Conservation (phyloP, 1,140 invertebrate species). For the Choristoneura fumiferana region DNA sequence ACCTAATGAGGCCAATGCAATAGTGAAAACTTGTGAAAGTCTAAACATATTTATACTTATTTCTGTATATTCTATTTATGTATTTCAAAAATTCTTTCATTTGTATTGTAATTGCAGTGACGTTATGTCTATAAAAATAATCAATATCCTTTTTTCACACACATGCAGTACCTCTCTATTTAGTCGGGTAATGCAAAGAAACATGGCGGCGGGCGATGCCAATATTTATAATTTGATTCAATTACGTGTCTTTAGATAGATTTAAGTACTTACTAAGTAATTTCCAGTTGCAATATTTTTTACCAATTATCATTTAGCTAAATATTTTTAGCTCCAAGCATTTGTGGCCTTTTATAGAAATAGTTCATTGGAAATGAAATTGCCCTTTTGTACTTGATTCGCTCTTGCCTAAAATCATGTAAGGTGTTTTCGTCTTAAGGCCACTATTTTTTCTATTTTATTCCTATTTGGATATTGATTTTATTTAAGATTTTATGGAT, state of each 20-base stretch:
- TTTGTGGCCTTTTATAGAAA: no score
- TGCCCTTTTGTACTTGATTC: no score
- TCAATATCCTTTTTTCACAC: slow-evolving; percentile 18
- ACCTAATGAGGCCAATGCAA: not conserved
- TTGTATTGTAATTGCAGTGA: not conserved
- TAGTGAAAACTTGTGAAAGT: slow-evolving; percentile 8
- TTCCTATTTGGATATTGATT: no score
- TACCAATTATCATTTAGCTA: no score
- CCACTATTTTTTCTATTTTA: no score
- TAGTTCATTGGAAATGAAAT: no score
- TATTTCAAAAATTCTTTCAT: not conserved
- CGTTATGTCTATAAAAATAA: slow-evolving; percentile 7
- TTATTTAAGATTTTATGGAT: no score
- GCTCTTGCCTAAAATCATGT: no score
- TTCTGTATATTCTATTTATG: not conserved
- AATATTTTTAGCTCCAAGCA: no score
- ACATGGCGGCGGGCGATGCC: slow-evolving; percentile 40
- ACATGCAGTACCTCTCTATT: slow-evolving; percentile 31
- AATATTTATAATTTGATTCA: slow-evolving; percentile 32
- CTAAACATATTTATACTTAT: not conserved
- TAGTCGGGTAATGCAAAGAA: slow-evolving; percentile 44
- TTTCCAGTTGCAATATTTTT: no score
- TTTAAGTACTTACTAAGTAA: slow-evolving; percentile 1
- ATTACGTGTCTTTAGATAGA: slow-evolving; percentile 33
- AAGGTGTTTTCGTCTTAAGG: no score